Conservation (phyloP, 2,113 vertebrate species). For the Heptranchias perlo region DNA sequence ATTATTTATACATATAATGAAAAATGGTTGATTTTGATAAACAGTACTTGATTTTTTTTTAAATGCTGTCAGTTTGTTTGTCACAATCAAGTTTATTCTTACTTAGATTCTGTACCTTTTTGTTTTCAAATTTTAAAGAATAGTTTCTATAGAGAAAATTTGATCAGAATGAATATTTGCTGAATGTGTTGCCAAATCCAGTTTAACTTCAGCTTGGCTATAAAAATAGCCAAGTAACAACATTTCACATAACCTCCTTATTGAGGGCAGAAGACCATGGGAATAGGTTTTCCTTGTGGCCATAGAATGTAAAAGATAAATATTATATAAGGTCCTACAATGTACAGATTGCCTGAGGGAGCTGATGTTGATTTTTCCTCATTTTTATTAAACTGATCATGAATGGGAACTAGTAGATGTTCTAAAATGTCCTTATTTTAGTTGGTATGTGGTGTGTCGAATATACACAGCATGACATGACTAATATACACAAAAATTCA, state of each 20-base stretch:
- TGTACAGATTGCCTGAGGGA: not conserved
- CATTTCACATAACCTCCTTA: too few species aligned
- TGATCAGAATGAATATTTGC: not conserved
- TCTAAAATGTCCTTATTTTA: not conserved
- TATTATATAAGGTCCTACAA: not conserved
- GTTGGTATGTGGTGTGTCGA: not conserved
- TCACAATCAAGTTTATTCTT: not conserved
- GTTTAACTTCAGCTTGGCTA: not conserved
- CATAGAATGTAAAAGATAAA: not conserved
- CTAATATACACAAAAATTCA: not conserved
- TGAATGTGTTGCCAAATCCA: not conserved
- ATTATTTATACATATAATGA: not conserved
- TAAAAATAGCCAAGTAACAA: not conserved
- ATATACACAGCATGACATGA: not conserved
- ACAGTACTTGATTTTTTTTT: not conserved
- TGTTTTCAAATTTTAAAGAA: not conserved
- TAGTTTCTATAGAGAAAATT: not conserved
- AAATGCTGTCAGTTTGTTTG: not conserved
- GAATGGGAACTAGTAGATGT: not conserved
- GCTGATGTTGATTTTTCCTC: not conserved
- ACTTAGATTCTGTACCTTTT: not conserved
- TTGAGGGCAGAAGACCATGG: too few species aligned
- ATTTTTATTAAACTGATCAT: not conserved
- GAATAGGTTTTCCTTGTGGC: not conserved
- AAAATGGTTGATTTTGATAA: not conserved